phyloP scores from a whole-genome alignment of 2,113 vertebrate species.

The Passerina amoena region DNA sequence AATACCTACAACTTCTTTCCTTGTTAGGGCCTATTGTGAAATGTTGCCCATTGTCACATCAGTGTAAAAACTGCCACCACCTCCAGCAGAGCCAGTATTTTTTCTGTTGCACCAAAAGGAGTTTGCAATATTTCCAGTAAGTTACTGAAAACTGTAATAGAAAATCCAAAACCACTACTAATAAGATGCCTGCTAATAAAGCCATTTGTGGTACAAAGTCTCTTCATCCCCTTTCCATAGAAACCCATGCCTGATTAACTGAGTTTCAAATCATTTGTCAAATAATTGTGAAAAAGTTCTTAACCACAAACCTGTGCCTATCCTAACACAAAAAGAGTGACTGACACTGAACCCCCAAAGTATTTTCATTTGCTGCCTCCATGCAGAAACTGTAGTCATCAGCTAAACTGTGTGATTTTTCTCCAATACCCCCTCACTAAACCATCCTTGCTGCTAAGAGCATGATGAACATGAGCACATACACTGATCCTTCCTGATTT shows the following conservation, averaged over 20 bases:
- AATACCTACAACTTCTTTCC: neutral
- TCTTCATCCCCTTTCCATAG: neutral
- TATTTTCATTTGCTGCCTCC: neutral
- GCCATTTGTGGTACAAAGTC: neutral
- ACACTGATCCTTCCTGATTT: neutral
- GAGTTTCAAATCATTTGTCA: neutral
- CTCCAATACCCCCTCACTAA: neutral
- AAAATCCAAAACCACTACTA: slow-evolving; percentile 10
- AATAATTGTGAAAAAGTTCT: neutral
- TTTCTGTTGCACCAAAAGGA: neutral
- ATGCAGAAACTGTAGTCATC: neutral
- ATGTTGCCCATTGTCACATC: neutral
- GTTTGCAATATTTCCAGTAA: neutral
- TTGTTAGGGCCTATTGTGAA: neutral
- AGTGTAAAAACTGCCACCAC: neutral
- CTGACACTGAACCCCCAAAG: neutral
- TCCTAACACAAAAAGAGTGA: neutral
- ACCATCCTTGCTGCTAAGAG: neutral
- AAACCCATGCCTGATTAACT: slow-evolving; percentile 28
- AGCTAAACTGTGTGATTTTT: neutral
- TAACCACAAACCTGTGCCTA: neutral
- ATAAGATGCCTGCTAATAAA: slow-evolving; percentile 56
- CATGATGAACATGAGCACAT: neutral
- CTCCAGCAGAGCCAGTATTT: neutral
- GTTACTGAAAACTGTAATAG: neutral